Percentiles rank a stretch among this genome's conserved stretches.
Conservation (phyloP, 2,888 invertebrate genomes). For the Ochlodes sylvanus region DNA sequence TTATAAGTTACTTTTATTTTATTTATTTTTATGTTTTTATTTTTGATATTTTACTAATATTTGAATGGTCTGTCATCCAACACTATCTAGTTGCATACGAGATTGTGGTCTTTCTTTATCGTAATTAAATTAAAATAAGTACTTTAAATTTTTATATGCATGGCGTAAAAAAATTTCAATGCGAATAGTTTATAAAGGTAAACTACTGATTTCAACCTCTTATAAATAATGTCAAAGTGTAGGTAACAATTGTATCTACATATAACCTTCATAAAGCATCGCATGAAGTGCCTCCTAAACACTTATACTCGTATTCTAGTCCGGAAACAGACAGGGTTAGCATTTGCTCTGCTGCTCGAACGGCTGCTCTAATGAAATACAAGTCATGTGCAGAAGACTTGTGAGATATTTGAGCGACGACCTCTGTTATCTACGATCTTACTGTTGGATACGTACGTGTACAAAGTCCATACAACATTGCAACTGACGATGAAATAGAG, state of each 20-base stretch:
- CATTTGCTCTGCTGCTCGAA: slow-evolving; percentile 10
- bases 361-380: slow-evolving; percentile 26
- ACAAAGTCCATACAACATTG: not conserved
- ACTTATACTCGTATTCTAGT: slow-evolving; percentile 14
- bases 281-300: slow-evolving; percentile 4
- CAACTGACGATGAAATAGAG: not conserved
- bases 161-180: too few relatives aligned
- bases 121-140: too few relatives aligned
- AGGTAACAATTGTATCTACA: not conserved
- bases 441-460: not conserved
- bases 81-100: too few relatives aligned
- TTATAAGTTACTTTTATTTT: too few relatives aligned
- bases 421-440: slow-evolving; percentile 1
- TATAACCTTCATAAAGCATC: not conserved
- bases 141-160: too few relatives aligned
- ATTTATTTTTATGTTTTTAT: too few relatives aligned
- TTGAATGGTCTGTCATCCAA: too few relatives aligned
- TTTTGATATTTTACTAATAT: too few relatives aligned
- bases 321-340: slow-evolving; percentile 10
- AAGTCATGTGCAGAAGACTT: slow-evolving; percentile 26
- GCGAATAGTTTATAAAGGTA: too few relatives aligned
- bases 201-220: not conserved
- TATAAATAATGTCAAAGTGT: not conserved
- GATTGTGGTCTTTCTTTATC: too few relatives aligned
- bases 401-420: slow-evolving; percentile 8